These are phyloP conservation scores for Alosa alosa DNA, from an alignment of 2,113 vertebrate species.

Conservation along the genomic window DNA sequence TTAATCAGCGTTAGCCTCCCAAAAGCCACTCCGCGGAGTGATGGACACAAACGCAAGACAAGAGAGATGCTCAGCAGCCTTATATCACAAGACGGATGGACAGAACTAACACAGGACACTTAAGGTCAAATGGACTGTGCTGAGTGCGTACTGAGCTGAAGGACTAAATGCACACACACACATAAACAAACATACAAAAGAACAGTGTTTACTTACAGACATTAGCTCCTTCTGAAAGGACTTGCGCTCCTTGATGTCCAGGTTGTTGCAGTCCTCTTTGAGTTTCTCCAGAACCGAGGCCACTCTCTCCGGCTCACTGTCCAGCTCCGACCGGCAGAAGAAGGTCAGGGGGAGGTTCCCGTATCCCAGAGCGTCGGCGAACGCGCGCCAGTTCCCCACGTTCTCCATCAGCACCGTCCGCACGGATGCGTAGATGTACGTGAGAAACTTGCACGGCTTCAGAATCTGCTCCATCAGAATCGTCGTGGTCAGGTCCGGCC, in stretches of 20 bases:
- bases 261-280: slow-evolving; percentile 92
- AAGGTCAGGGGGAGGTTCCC: slow-evolving; percentile 79
- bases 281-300: slow-evolving; percentile 93
- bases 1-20: slow-evolving; percentile 34
- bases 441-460: slow-evolving; percentile 93
- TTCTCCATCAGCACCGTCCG: slow-evolving; percentile 96
- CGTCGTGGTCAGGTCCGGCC: slow-evolving; percentile 86
- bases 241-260: slow-evolving; percentile 86
- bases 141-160: background rate
- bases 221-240: slow-evolving; percentile 98
- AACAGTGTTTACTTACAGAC: slow-evolving; percentile 74
- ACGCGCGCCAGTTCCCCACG: slow-evolving; percentile 87
- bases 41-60: background rate
- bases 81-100: background rate
- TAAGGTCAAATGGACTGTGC: background rate
- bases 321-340: slow-evolving; percentile 88
- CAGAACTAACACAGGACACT: background rate
- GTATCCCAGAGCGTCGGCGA: slow-evolving; percentile 89
- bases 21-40: slow-evolving; percentile 26
- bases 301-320: slow-evolving; percentile 90
- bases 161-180: background rate
- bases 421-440: slow-evolving; percentile 94
- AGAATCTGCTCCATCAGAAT: slow-evolving; percentile 90
- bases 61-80: background rate
- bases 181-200: background rate